phyloP scores from a whole-genome alignment of 2,888 invertebrate species.

The Cremastinae sp. region DNA sequence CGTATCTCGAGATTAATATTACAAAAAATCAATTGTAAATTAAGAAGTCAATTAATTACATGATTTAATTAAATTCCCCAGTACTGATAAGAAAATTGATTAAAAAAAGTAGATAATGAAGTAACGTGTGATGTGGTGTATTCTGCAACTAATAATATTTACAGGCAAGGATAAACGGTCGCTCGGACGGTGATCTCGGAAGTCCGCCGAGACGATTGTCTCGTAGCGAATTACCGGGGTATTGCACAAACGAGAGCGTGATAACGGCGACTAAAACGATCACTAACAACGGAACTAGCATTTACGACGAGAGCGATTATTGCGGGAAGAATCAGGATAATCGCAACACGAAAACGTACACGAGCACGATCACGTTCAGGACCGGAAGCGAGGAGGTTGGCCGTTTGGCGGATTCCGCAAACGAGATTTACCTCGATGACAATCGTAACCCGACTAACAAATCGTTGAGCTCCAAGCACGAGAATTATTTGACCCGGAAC shows the following conservation, averaged over 20 bases:
- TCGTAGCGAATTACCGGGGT: slow-evolving; percentile 52
- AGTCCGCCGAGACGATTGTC: slow-evolving; percentile 49
- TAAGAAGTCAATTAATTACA: too few relatives aligned
- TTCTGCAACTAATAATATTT: slow-evolving; percentile 73
- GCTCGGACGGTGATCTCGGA: slow-evolving; percentile 69
- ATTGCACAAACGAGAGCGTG: slow-evolving; percentile 40
- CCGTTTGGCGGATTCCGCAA: slow-evolving; percentile 39
- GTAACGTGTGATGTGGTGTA: slow-evolving; percentile 56
- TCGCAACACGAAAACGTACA: slow-evolving; percentile 75
- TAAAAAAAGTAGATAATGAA: slow-evolving; percentile 26
- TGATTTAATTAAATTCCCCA: neutral
- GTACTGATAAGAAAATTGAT: slow-evolving; percentile 9
- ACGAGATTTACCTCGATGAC: slow-evolving; percentile 59
- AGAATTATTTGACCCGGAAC: slow-evolving; percentile 56
- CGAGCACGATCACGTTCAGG: slow-evolving; percentile 77
- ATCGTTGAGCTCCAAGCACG: slow-evolving; percentile 15
- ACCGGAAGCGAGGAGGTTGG: slow-evolving; percentile 72
- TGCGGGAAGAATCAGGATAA: slow-evolving; percentile 60
- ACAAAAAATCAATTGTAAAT: neutral
- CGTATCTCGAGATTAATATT: slow-evolving; percentile 12
- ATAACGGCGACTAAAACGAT: slow-evolving; percentile 19
- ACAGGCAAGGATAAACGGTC: slow-evolving; percentile 70
- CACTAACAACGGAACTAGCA: slow-evolving; percentile 30
- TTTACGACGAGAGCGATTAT: slow-evolving; percentile 54
- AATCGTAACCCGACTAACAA: slow-evolving; percentile 69